Evolutionary conservation across 2,113 vertebrate genomes (phyloP), one percentile per base, ranked within the genome.

Genomic region (Ascaphus truei): DNA sequence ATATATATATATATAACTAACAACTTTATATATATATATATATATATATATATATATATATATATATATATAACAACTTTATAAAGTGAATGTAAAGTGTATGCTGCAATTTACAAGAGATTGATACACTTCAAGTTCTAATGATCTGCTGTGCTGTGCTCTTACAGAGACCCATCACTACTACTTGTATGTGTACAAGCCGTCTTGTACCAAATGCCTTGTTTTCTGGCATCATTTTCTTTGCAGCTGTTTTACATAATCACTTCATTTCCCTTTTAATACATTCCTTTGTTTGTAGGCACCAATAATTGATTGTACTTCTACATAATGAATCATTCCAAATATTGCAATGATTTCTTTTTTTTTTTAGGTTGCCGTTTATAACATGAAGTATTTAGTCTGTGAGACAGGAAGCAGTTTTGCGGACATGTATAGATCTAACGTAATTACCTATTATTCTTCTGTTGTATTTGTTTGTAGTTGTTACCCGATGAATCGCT

Each of bases 371-470:
- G 3, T 47, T 47, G 7, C 16, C 23, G 3, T 22, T 9, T 47
- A 22, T 20, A 47, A 47, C 16, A 11, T 7, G 43, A 47, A 47
- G 7, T 22, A 10, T 7, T 20, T 47, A n/a, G 43, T 16, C 43
- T 22, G 43, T 47, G 23, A 66, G 51, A 50, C 63, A 56, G 27
- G 51, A 52, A 37, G n/a, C n/a, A 22, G 37, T 66, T 37, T 66
- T 66, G 27, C 55, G 15, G 66, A 47, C 36, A 68, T 52, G n/a
- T n/a, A 59, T 34, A 33, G 51, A 37, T 41, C 43, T 68, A 31
- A 59, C 37, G 29, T 58, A 58, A 68, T 68, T 68, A 47, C 41
- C 41, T 59, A 50, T 59, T 29, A 45, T 59, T 59, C 43, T 50
- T 36, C 66, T 27, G 41, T 25, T 68, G 20, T 58, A 68, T 68